Base-by-base conservation (phyloP, 2,797 vertebrate species). In the Eulemur albifrons region DNA sequence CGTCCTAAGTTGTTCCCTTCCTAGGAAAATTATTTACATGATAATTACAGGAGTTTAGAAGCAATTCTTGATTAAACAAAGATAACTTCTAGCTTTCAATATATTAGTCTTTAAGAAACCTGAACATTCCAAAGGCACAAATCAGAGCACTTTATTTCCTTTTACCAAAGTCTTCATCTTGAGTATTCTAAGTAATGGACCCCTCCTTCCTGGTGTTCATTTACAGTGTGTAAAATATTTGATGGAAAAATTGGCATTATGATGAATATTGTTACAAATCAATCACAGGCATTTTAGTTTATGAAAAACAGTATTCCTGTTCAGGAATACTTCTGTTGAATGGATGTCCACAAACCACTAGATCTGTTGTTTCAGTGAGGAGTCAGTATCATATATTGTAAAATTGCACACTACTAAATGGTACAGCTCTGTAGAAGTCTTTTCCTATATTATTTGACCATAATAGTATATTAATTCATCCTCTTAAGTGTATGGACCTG, bases 21-120 rank as follows among this genome's bases (percentile, higher is more conserved):
- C 35, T 21, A 50, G 25, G 23, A 48, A 87, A 48, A 7, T 73
- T 87, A 80, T 67, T 72, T 89, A 54, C 50, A 32, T 61, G 23
- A 23, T 86, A 57, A 86, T 57, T 84, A 43, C 4, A 84, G 52
- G 32, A 67, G 7, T 54, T 92, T 61, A 67, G 84, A 95, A 90
- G 61, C 48, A 76, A 38, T 77, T 96, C 14, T 67, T 85, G 21
- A 63, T 35, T 54, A 92, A 96, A 75, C 50, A 87, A 90, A 93
- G 76, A 72, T 38, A 88, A 85, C 27, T 43, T 90, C 20, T 76
- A 21, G 79, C 52, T 72, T 90, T 95, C 35, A 82, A 18, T 82
- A 30, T 54, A 32, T 40, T 75, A 77, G 25, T 95, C 54, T 72
- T 50, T 88, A 30, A 80, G 75, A 80, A 96, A 45, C 8, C 2